Base-by-base conservation (phyloP, 2,888 invertebrate species). In the Drosophila ustulata region DNA sequence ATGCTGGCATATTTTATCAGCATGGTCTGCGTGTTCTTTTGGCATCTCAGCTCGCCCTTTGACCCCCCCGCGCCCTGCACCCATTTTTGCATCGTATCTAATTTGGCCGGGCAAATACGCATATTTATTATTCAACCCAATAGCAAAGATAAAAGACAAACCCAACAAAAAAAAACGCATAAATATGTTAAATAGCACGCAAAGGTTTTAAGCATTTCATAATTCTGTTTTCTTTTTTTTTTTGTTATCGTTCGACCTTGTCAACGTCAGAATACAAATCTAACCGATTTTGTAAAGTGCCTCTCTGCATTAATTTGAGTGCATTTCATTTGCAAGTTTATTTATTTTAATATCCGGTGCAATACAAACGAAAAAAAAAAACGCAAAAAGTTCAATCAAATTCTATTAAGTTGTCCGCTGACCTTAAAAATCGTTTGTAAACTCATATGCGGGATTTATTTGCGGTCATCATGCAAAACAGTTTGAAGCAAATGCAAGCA, bases 1-100 rank as follows among this genome's bases (percentile, higher is more conserved):
- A 78, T 65, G 78, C 65, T 45, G 75, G 78, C 75, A 78, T 57
- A 65, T 67, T 75, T 67, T 50, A 78, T 59, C 66, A 56, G 47
- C 39, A 52, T 32, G 9, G 32, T 43, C 47, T 39, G 59, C 56
- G 52, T 69, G 57, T 50, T 45, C 25, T 13, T 37, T 66, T 50
- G n/a, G n/a, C 41, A 18, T 47, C 18, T 47, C 13, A 41, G 5
- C 39, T 32, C 3, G 4, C 32, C n/a, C 46, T n/a, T 13, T 30
- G n/a, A 37, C 37, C 32, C 37, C 32, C 3, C 34, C n/a, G 3
- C 4, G 4, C 3, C 28, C 9, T 18, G 0, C 28, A 4, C n/a
- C n/a, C 23, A 53, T 23, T 34, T 52, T 13, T 13, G 43, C 32
- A 34, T 45, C 32, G 18, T 52, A 18, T 34, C 25, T 18, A 53